These are phyloP conservation scores for Oncorhynchus nerka DNA, from an alignment of 2,113 vertebrate genomes.

Conservation along the genomic window DNA sequence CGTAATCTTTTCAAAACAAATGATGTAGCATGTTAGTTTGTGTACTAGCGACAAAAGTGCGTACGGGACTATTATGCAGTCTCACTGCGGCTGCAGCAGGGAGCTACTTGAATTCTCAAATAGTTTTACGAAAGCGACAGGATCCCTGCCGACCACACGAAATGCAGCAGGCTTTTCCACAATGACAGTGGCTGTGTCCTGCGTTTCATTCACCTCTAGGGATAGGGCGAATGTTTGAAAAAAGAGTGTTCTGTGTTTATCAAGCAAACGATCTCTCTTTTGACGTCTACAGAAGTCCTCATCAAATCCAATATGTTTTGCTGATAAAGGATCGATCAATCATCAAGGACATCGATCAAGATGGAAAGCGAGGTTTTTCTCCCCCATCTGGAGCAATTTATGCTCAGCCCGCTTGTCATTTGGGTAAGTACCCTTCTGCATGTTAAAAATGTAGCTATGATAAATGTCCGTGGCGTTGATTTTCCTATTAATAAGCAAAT, in stretches of 20 bases:
- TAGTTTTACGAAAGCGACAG: conserved; percentile 24
- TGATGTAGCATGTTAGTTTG: neutral
- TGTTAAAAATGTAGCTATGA: neutral
- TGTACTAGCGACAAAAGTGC: neutral
- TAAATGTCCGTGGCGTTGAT: neutral
- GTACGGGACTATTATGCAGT: neutral
- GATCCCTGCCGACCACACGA: conserved; percentile 6
- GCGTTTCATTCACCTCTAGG: neutral
- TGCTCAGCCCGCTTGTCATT: conserved; percentile 71
- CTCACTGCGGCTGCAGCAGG: conserved; percentile 2
- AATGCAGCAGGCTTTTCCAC: conserved; percentile 5
- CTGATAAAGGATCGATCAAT: neutral
- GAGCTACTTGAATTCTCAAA: conserved; percentile 8
- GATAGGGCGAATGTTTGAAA: neutral
- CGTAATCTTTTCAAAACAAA: conserved; percentile 18
- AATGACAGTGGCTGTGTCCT: neutral
- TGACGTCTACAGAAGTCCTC: conserved; percentile 2
- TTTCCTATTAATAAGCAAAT: neutral
- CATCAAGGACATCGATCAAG: conserved; percentile 5
- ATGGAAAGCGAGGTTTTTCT: conserved; percentile 65
- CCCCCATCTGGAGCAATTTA: conserved; percentile 63
- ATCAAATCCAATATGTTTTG: conserved; percentile 6
- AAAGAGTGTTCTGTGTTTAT: neutral
- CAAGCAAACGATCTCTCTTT: neutral
- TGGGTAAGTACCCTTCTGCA: conserved; percentile 59